Evolutionary conservation across 2,797 vertebrate genomes (phyloP).

Genomic region (Microctenopoma steveboyesi): DNA sequence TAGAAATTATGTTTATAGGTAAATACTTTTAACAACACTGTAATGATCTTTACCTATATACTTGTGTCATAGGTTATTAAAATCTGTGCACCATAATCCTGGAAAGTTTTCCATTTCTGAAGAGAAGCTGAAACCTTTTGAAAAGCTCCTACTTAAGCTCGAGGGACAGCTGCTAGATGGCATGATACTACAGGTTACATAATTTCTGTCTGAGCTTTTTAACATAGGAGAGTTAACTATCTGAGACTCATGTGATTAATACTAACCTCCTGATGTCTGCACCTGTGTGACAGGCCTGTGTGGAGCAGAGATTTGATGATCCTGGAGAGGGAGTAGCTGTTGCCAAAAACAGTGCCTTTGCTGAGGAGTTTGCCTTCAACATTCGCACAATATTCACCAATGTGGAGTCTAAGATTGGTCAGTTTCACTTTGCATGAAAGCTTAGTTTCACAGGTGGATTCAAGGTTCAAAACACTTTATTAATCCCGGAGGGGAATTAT

Average conservation of each 20-base stretch:
- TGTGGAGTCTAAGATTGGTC: slow-evolving; percentile 95
- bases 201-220: not conserved
- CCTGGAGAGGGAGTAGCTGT: slow-evolving; percentile 89
- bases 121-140: slow-evolving; percentile 97
- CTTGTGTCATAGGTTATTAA: slow-evolving; percentile 87
- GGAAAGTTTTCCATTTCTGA: slow-evolving; percentile 96
- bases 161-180: slow-evolving; percentile 96
- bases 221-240: not conserved
- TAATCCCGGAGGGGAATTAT: too few relatives aligned
- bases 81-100: slow-evolving; percentile 98
- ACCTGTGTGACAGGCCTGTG: slow-evolving; percentile 86
- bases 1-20: not conserved
- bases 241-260: not conserved
- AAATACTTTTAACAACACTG: too few relatives aligned
- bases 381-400: slow-evolving; percentile 93
- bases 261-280: slow-evolving; percentile 2
- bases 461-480: too few relatives aligned
- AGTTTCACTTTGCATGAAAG: slow-evolving; percentile 16
- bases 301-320: slow-evolving; percentile 96
- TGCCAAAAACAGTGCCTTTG: slow-evolving; percentile 94
- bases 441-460: not conserved
- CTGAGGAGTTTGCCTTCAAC: slow-evolving; percentile 94
- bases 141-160: slow-evolving; percentile 94
- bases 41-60: not conserved
- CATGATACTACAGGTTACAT: slow-evolving; percentile 94